Evolutionary conservation across 2,797 vertebrate species (phyloP).

Genomic region (Spheniscus humboldti): DNA sequence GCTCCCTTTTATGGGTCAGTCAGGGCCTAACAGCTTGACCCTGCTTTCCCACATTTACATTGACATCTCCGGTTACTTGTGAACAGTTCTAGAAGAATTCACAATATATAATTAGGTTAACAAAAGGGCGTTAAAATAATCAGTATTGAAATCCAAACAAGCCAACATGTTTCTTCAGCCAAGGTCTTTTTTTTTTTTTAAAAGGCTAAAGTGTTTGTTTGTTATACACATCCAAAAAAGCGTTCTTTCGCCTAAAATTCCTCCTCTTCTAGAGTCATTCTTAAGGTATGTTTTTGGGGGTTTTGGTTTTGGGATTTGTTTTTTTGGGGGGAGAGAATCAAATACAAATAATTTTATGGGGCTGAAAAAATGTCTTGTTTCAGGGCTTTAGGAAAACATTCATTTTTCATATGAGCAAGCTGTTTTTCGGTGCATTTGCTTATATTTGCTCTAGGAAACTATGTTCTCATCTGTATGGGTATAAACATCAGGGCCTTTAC

Average conservation of each 20-base stretch:
- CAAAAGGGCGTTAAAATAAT: neutral
- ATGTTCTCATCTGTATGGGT: neutral
- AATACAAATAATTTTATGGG: neutral
- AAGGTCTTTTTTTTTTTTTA: neutral
- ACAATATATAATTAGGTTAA: neutral
- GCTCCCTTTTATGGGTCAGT: neutral
- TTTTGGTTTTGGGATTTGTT: accelerated
- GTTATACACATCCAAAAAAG: neutral
- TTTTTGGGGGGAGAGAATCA: neutral
- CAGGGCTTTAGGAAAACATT: neutral
- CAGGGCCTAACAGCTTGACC: neutral
- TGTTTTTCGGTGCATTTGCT: neutral
- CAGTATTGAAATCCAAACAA: neutral
- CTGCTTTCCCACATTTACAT: neutral
- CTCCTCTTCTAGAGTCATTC: neutral
- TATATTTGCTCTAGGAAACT: neutral
- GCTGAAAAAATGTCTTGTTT: neutral
- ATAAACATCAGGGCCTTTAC: neutral
- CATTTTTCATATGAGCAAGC: neutral
- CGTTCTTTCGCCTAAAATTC: neutral
- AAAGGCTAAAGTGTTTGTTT: neutral
- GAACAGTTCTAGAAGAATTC: neutral
- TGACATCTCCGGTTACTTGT: neutral
- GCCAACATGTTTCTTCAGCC: neutral
- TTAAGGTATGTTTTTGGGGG: accelerated